Base-by-base conservation (phyloP, 2,113 vertebrate species). In the Crotalus viridis region DNA sequence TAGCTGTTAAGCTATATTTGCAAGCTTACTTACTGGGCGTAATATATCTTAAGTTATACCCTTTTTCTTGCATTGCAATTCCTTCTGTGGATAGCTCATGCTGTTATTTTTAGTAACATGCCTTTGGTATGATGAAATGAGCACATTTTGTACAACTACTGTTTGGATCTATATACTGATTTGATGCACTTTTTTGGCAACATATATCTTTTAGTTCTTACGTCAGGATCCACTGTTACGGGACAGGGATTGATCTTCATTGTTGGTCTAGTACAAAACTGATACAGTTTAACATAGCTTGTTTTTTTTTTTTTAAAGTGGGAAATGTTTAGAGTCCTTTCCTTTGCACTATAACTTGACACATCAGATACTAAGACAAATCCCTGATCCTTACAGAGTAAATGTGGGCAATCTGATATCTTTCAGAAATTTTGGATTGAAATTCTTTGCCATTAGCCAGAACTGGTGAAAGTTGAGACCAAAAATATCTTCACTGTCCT, bases 201-300 rank as follows among this genome's bases (percentile, higher is more conserved):
- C 22, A 85, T 3, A 28, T 93, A 59, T 28, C 39, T 12, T 87
- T 94, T n/a, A 87, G 28, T 56, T 91, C 61, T 9, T 0, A 0
- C 46, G 91, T 93, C 22, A 2, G 3, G 69, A 5, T 95, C 88
- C 91, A 55, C 21, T 93, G 94, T 85, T 43, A 81, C 2, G 43
- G 74, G 33, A 15, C 33, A 39, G 15, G n/a, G 74, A 81, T 81
- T 21, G 74, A 21, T 81, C 17, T 81, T 81, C 74, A 43, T 43
- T 21, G 74, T 81, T 33, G 33, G 2, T 81, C 15, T 81, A 87
- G 13, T 52, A 85, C 19, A 26, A 85, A 24, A 91, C 51, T 48
- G n/a, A 19, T 69, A 15, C 22, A 6, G 21, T 55, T 85, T 54
- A 85, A 43, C 26, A 43, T 43, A 24, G 48, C 9, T 51, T 43